Conservation (phyloP, 2,888 invertebrate species). For the Chalcosyrphus nemorum region DNA sequence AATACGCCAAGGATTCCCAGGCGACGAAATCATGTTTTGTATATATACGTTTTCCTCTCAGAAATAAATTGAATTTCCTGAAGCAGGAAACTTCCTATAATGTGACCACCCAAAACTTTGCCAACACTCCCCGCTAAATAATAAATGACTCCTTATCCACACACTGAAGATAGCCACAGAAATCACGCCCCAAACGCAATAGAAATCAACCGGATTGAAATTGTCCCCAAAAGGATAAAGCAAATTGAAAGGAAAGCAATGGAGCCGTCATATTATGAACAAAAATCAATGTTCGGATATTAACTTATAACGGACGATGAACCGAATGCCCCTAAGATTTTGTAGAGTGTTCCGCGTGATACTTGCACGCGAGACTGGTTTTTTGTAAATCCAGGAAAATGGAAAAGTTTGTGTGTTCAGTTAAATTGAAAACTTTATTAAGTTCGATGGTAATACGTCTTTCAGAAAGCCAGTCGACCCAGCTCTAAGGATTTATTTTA, state of each 20-base stretch:
- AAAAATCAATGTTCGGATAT: slow-evolving; percentile 72
- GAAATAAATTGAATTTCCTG: slow-evolving; percentile 71
- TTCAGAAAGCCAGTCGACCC: slow-evolving; percentile 46
- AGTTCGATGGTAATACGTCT: slow-evolving; percentile 55
- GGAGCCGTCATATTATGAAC: slow-evolving; percentile 68
- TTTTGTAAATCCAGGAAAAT: slow-evolving; percentile 57
- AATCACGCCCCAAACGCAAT: slow-evolving; percentile 68
- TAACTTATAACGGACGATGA: slow-evolving; percentile 72
- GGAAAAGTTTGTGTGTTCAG: slow-evolving; percentile 70
- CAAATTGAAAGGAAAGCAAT: slow-evolving; percentile 70
- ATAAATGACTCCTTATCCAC: slow-evolving; percentile 66
- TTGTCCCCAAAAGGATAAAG: slow-evolving; percentile 71
- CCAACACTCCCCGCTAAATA: slow-evolving; percentile 63
- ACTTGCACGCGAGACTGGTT: slow-evolving; percentile 22
- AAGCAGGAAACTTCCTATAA: slow-evolving; percentile 68
- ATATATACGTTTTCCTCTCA: slow-evolving; percentile 39
- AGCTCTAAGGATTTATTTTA: slow-evolving; percentile 57
- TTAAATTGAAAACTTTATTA: slow-evolving; percentile 70
- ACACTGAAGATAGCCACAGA: slow-evolving; percentile 49
- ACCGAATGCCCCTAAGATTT: slow-evolving; percentile 62
- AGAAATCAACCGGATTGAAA: slow-evolving; percentile 71
- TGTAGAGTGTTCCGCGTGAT: slow-evolving; percentile 32
- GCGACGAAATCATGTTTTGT: slow-evolving; percentile 44
- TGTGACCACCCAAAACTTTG: slow-evolving; percentile 57
- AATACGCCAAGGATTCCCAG: slow-evolving; percentile 39